phyloP scores from a whole-genome alignment of 1,140 invertebrate species.

The Camponotus pennsylvanicus region DNA sequence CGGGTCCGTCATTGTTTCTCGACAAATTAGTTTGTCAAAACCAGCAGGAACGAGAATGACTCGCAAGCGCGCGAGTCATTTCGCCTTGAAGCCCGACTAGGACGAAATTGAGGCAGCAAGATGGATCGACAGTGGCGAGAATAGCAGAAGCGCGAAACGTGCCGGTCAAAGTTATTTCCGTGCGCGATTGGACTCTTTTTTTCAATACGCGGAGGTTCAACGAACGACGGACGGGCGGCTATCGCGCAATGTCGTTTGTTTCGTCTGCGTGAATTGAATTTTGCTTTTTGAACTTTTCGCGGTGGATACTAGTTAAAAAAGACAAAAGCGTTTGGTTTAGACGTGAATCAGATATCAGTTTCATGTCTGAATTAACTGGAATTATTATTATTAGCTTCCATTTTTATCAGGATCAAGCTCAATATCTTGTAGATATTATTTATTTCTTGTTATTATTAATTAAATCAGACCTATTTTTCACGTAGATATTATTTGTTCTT shows the following conservation, averaged over 20 bases:
- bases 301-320: background rate
- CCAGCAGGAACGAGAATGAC: conserved; percentile 57
- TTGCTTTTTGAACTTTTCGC: conserved; percentile 38
- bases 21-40: conserved; percentile 77
- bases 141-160: conserved; percentile 62
- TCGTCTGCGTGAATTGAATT: conserved; percentile 53
- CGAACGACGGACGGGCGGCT: conserved; percentile 46
- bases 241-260: conserved; percentile 42
- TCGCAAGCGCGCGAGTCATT: conserved; percentile 61
- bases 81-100: conserved; percentile 65
- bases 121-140: conserved; percentile 55
- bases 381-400: background rate
- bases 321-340: background rate
- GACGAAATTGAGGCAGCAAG: conserved; percentile 68
- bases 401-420: background rate
- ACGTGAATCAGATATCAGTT: conserved; percentile 10
- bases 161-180: conserved; percentile 68
- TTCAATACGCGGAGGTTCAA: conserved; percentile 71
- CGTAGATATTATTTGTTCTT: background rate
- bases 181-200: conserved; percentile 71
- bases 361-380: background rate
- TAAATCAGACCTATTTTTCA: background rate
- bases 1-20: conserved; percentile 72
- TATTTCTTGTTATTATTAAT: conserved; percentile 18
- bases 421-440: background rate